Evolutionary conservation across 2,113 vertebrate genomes (phyloP).

Genomic region (Steatornis caripensis): DNA sequence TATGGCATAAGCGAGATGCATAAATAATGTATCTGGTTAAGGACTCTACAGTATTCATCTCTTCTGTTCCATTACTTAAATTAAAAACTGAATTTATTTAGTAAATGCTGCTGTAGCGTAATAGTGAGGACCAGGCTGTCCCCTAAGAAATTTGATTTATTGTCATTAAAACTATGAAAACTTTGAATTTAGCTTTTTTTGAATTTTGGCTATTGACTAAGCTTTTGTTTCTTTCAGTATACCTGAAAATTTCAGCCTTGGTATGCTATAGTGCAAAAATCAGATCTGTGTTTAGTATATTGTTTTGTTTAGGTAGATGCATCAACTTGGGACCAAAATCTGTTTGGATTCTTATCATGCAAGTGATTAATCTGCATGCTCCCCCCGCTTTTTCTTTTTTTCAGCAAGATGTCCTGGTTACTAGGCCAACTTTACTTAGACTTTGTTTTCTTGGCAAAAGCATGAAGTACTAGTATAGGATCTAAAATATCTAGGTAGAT

Average conservation of each 20-base stretch:
- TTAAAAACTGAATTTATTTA: not conserved
- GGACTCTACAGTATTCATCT: not conserved
- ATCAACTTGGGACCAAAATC: not conserved
- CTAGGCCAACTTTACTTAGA: not conserved
- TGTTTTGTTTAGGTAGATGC: fast-evolving
- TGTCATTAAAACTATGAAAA: not conserved
- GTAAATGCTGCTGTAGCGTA: not conserved
- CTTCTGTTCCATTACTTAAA: not conserved
- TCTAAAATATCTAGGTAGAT: not conserved
- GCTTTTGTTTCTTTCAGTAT: not conserved
- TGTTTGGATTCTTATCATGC: not conserved
- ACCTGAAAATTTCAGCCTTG: not conserved
- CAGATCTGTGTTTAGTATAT: not conserved
- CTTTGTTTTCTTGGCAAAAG: not conserved
- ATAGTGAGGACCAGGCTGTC: not conserved
- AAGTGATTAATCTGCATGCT: not conserved
- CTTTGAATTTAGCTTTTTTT: not conserved
- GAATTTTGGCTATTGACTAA: not conserved
- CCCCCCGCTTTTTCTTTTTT: not conserved
- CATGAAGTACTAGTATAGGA: not conserved
- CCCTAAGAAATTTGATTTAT: not conserved
- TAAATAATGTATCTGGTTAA: not conserved
- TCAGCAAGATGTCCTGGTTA: not conserved
- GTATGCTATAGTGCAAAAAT: not conserved
- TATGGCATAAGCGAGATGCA: not conserved